These are phyloP conservation scores for Lycocorax pyrrhopterus DNA, from an alignment of 2,113 vertebrate genomes.

Conservation along the genomic window DNA sequence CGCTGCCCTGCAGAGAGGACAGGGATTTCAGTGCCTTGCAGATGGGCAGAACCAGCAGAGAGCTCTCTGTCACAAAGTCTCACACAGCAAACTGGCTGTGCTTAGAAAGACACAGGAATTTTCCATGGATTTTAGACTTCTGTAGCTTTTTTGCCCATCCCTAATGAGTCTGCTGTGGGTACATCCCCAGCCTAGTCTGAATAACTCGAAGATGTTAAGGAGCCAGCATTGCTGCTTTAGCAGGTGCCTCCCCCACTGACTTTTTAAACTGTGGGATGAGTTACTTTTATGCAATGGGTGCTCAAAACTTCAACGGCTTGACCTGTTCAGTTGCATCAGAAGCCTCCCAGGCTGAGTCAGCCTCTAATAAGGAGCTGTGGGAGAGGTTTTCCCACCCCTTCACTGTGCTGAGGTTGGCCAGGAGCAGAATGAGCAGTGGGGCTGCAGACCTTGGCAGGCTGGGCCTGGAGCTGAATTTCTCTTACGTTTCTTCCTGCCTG, in stretches of 20 bases:
- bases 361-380: background rate
- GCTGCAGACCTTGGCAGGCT: background rate
- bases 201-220: background rate
- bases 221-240: background rate
- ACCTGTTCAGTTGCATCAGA: background rate
- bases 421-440: background rate
- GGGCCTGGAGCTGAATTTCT: background rate
- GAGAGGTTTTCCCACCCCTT: background rate
- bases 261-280: background rate
- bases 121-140: background rate
- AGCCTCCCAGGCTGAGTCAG: background rate
- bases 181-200: background rate
- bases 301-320: background rate
- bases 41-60: background rate
- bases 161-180: background rate
- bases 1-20: background rate
- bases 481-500: background rate
- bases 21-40: background rate
- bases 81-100: background rate
- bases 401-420: rapidly evolving
- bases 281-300: background rate
- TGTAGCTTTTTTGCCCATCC: background rate
- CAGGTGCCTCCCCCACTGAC: background rate
- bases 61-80: background rate
- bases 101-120: background rate